Evolutionary conservation across 1,140 invertebrate species (phyloP).

Genomic region (Microplitis demolitor): DNA sequence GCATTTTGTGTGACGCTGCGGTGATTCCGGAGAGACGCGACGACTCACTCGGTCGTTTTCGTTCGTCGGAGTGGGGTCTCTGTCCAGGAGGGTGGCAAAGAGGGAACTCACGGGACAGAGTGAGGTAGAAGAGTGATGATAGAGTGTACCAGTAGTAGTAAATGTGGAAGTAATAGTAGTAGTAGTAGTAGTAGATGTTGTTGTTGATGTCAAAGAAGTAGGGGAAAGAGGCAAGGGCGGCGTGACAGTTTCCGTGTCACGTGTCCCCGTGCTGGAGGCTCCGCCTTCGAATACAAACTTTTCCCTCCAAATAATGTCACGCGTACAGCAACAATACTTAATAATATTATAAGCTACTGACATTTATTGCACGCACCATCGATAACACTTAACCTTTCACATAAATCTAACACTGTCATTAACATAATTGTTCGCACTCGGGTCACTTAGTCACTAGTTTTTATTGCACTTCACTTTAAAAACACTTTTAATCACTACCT

Average conservation of each 20-base stretch:
- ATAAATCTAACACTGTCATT: too few species aligned
- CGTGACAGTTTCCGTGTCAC: conserved; percentile 62
- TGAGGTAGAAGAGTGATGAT: neutral
- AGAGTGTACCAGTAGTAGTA: neutral
- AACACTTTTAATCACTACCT: too few species aligned
- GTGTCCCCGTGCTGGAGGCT: conserved; percentile 57
- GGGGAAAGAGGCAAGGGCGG: conserved; percentile 52
- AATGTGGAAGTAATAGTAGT: neutral
- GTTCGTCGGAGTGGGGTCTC: conserved; percentile 19
- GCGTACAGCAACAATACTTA: too few species aligned
- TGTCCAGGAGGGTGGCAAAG: neutral
- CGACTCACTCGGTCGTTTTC: conserved; percentile 37
- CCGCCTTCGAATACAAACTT: conserved; percentile 53
- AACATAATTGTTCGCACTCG: too few species aligned
- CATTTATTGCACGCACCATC: too few species aligned
- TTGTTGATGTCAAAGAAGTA: conserved; percentile 6
- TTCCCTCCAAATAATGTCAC: conserved; percentile 34
- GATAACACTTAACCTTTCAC: too few species aligned
- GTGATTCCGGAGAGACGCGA: conserved; percentile 21
- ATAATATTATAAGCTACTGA: too few species aligned
- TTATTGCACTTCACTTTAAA: too few species aligned
- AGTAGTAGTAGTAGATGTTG: neutral
- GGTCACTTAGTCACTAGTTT: too few species aligned
- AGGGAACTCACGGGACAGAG: neutral
- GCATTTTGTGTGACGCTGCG: neutral